Conservation (phyloP, 2,113 vertebrate genomes). For the Trochalopteron elliotii region DNA sequence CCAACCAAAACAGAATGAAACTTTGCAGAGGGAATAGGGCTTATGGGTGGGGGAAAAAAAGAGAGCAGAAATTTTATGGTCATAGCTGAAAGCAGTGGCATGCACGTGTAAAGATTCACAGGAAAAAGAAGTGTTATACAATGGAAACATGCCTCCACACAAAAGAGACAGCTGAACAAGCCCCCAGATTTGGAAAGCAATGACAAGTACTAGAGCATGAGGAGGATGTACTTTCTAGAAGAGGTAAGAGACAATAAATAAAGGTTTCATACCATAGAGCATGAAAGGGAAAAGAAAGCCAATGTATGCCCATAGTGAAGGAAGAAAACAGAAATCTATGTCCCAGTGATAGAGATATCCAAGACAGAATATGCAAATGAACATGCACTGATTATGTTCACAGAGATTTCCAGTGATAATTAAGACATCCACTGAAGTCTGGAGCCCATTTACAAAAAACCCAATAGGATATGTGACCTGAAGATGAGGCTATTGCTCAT, state of each 20-base stretch:
- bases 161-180: neutral
- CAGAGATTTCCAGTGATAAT: neutral
- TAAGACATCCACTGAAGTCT: neutral
- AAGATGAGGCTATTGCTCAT: neutral
- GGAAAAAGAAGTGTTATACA: neutral
- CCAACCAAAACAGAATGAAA: neutral
- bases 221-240: neutral
- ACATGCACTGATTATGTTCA: neutral
- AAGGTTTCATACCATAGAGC: neutral
- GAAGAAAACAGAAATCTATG: neutral
- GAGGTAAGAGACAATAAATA: neutral
- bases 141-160: neutral
- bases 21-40: neutral
- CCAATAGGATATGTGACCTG: neutral
- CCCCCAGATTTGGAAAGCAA: neutral
- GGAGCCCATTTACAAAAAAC: fast-evolving
- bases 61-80: neutral
- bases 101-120: neutral
- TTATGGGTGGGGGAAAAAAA: neutral
- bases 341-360: neutral
- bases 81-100: neutral
- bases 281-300: neutral
- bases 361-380: neutral
- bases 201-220: neutral
- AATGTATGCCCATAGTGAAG: fast-evolving